Evolutionary conservation across 2,797 vertebrate species (phyloP).

Genomic region (Hippocampus kuda): DNA sequence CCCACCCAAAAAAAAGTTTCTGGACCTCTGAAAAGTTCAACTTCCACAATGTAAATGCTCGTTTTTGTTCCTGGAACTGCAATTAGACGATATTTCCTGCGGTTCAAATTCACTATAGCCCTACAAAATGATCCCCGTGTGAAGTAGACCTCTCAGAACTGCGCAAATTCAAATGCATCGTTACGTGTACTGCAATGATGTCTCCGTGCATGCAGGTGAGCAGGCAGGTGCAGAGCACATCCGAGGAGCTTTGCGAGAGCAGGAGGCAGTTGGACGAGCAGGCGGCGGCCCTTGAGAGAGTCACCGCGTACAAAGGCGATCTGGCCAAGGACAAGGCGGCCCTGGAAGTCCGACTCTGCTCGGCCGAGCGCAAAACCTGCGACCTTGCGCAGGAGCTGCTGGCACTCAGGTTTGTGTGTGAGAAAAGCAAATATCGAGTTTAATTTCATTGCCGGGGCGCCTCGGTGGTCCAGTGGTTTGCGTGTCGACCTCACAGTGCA

Average conservation of each 20-base stretch:
- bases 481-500: too few relatives aligned
- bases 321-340: slow-evolving; percentile 64
- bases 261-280: slow-evolving; percentile 63
- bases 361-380: slow-evolving; percentile 62
- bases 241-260: slow-evolving; percentile 61
- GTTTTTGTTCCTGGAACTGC: background rate
- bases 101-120: too few relatives aligned
- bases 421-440: background rate
- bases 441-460: background rate
- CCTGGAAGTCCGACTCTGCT: slow-evolving; percentile 65
- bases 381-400: slow-evolving; percentile 63
- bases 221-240: slow-evolving; percentile 56
- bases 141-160: too few relatives aligned
- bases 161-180: background rate
- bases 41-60: too few relatives aligned
- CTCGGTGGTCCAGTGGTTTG: too few relatives aligned
- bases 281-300: slow-evolving; percentile 52
- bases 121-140: too few relatives aligned
- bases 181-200: background rate
- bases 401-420: slow-evolving; percentile 57
- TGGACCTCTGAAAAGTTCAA: background rate
- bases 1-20: background rate
- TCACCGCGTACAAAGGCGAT: slow-evolving; percentile 58
- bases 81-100: background rate
- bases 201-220: slow-evolving; percentile 52